phyloP scores from a whole-genome alignment of 1,140 invertebrate species.

The Homalodisca vitripennis region DNA sequence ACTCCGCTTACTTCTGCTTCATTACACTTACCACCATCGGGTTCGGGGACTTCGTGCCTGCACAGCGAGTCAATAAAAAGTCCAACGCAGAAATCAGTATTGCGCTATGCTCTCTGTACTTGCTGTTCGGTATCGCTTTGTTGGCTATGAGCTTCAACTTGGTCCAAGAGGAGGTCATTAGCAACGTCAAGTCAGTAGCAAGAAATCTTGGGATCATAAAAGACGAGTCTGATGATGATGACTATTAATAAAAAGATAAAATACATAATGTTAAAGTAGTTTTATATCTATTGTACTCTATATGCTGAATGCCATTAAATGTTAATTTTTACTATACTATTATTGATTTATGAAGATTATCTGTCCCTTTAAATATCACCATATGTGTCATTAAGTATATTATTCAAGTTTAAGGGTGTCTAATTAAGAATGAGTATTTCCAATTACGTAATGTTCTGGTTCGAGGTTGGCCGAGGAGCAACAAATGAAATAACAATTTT shows the following conservation, averaged over 20 bases:
- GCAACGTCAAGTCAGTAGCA: constrained; percentile 79
- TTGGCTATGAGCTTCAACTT: constrained; percentile 99
- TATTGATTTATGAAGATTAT: too few species aligned
- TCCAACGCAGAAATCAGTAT: constrained; percentile 73
- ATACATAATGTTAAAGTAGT: too few species aligned
- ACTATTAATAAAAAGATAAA: constrained; percentile 42
- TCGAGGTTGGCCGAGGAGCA: too few species aligned
- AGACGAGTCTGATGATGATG: constrained; percentile 63
- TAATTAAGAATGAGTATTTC: too few species aligned
- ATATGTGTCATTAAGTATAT: too few species aligned
- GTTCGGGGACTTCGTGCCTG: constrained; percentile 92
- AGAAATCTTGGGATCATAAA: constrained; percentile 83
- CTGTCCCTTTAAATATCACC: too few species aligned
- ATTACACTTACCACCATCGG: constrained; percentile 94
- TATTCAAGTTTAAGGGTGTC: too few species aligned
- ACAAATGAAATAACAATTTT: too few species aligned
- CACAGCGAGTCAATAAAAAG: constrained; percentile 63
- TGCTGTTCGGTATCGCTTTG: constrained; percentile 94
- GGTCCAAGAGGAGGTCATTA: constrained; percentile 89
- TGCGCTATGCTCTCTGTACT: constrained; percentile 87
- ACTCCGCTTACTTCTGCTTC: constrained; percentile 95
- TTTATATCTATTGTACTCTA: too few species aligned
- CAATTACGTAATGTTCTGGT: too few species aligned
- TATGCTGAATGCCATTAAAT: too few species aligned
- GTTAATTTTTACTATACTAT: too few species aligned